phyloP scores from a whole-genome alignment of 2,113 vertebrate genomes.

The Aythya baeri region DNA sequence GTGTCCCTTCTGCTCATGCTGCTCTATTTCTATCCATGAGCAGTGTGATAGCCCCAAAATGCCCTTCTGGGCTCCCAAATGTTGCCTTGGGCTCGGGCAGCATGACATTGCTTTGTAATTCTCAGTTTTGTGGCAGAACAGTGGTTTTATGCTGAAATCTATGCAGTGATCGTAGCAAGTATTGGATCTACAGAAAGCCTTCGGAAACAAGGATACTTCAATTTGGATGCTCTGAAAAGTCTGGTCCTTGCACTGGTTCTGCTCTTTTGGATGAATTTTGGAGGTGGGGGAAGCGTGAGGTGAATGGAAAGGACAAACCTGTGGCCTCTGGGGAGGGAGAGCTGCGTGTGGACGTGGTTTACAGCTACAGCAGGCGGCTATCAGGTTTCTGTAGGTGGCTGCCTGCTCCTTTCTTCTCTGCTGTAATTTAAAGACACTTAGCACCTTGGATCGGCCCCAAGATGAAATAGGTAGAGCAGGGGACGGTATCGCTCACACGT shows the following conservation, averaged over 20 bases:
- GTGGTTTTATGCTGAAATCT: not conserved
- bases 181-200: not conserved
- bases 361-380: not conserved
- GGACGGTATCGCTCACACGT: not conserved
- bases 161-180: too few relatives aligned
- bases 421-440: conserved; percentile 36
- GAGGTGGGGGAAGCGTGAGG: accelerated
- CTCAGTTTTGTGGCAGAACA: not conserved
- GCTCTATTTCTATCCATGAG: not conserved
- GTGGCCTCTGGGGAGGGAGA: not conserved
- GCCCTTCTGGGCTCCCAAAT: not conserved
- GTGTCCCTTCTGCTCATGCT: accelerated
- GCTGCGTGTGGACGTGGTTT: not conserved
- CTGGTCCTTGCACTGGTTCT: not conserved
- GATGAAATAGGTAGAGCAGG: conserved; percentile 3
- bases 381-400: conserved; percentile 1
- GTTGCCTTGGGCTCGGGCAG: not conserved
- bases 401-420: not conserved
- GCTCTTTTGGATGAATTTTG: not conserved
- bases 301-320: not conserved
- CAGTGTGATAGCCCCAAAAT: not conserved
- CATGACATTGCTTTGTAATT: accelerated
- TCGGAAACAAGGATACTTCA: not conserved
- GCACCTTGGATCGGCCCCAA: not conserved
- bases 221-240: not conserved